These are phyloP conservation scores for Epizoanthus scotinus DNA, from an alignment of 92 coral and sea anemone genomes.

Conservation along the genomic window DNA sequence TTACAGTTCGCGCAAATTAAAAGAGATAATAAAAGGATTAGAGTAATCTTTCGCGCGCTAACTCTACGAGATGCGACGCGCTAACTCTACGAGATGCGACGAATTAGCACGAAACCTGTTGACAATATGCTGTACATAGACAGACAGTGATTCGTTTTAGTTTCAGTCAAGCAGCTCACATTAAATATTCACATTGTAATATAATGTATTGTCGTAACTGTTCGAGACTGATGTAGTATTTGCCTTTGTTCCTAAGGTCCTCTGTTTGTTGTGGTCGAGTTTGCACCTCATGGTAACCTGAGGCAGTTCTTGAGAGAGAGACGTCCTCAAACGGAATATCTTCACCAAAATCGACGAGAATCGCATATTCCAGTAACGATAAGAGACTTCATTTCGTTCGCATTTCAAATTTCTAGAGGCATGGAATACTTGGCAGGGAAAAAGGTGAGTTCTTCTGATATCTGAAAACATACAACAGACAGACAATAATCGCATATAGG, in stretches of 20 bases:
- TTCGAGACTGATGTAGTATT: background rate
- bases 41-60: too few relatives aligned
- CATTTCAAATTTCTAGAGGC: slow-evolving; percentile 93
- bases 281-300: slow-evolving; percentile 93
- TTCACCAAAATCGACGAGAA: slow-evolving; percentile 58
- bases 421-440: slow-evolving; percentile 88
- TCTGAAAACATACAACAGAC: background rate
- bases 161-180: too few relatives aligned
- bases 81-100: too few relatives aligned
- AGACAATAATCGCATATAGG: background rate
- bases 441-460: slow-evolving; percentile 60
- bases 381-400: slow-evolving; percentile 93
- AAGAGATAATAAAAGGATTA: too few relatives aligned
- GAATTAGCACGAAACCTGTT: too few relatives aligned
- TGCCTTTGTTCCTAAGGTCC: slow-evolving; percentile 61
- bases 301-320: slow-evolving; percentile 92
- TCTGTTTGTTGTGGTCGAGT: slow-evolving; percentile 90
- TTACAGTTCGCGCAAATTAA: too few relatives aligned
- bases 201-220: too few relatives aligned
- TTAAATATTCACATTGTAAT: too few relatives aligned
- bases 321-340: slow-evolving; percentile 75
- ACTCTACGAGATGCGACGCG: too few relatives aligned
- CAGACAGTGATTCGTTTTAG: too few relatives aligned
- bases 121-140: too few relatives aligned
- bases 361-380: slow-evolving; percentile 74